Evolutionary conservation across 2,888 invertebrate genomes (phyloP).

Genomic region (Eudasyphora cyanicolor): DNA sequence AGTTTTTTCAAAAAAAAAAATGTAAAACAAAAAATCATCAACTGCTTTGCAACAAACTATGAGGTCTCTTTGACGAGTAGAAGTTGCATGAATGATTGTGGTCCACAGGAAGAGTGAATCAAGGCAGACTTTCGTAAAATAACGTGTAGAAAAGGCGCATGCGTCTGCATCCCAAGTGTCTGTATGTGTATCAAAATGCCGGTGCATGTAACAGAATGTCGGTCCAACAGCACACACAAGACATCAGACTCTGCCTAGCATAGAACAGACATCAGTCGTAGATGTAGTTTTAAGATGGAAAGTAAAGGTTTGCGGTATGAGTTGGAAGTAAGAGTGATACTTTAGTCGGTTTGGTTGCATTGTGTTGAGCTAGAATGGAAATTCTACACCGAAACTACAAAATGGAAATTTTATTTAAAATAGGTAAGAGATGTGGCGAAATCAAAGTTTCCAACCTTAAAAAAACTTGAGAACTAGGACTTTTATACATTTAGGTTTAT

Average conservation of each 20-base stretch:
- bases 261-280: not conserved
- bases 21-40: not conserved
- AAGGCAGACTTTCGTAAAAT: not conserved
- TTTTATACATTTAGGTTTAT: too few species aligned
- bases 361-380: not conserved
- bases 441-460: too few species aligned
- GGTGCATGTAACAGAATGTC: slow-evolving; percentile 28
- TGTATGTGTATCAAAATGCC: slow-evolving; percentile 38
- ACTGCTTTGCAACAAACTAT: not conserved
- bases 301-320: slow-evolving; percentile 34
- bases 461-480: too few species aligned
- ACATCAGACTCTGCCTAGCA: not conserved
- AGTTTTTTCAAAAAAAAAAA: not conserved
- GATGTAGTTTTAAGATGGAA: slow-evolving; percentile 28
- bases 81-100: slow-evolving; percentile 12
- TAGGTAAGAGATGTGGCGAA: too few species aligned
- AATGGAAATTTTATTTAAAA: too few species aligned
- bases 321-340: not conserved
- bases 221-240: not conserved
- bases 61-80: not conserved
- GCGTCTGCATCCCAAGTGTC: slow-evolving; percentile 38
- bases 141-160: slow-evolving; percentile 9
- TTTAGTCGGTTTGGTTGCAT: not conserved
- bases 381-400: not conserved
- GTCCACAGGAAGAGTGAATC: not conserved